Evolutionary conservation across 35 echinoderm and acorn worm species (phyloP), one percentile per base, ranked within the genome.

Genomic region (Lytechinus variegatus): DNA sequence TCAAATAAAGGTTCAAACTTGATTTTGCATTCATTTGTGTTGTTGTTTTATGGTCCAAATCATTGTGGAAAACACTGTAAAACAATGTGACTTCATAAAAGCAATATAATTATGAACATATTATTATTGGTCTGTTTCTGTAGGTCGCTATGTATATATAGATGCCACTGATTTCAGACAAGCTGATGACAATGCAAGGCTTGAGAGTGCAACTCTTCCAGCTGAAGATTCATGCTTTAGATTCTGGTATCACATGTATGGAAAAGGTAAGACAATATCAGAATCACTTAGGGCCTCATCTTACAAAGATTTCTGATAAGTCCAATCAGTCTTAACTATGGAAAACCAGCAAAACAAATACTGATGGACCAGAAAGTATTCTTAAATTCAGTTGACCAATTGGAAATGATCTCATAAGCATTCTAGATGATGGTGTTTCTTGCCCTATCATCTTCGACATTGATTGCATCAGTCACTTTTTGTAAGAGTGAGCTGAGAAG

Each of bases 241-340:
- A 11, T 99, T 99, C 91, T 99, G 98, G 98, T 99, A 98, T 95
- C 96, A 99, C 54, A 97, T 99, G 98, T 99, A 95, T 96, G 98
- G 98, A 55, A 54, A 11, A 55, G 52, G 91, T 93, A 56, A 56
- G 52, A 24, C 8, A 9, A 54, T 4, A 56, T 28, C 5, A 4
- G 11, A n/a, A 87, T 16, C 24, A 44, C 10, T 87, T 44, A 56
- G 8, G 33, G 33, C 33, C 33, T 1, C 33, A 2, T 44, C 33
- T 44, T 44, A 44, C 33, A 44, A 44, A 44, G 33, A 44, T 44
- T 44, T 44, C 1, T 2, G 33, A 56, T 2, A 1, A 56, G 8
- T 11, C 55, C 11, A 56, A 56, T 9, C 55, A 9, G 8, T 56
- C 11, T 56, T 11, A 9, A 9, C 55, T 56, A 9, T 11, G 55